Conservation (phyloP, 2,888 invertebrate genomes). For the Melinaea marsaeus region DNA sequence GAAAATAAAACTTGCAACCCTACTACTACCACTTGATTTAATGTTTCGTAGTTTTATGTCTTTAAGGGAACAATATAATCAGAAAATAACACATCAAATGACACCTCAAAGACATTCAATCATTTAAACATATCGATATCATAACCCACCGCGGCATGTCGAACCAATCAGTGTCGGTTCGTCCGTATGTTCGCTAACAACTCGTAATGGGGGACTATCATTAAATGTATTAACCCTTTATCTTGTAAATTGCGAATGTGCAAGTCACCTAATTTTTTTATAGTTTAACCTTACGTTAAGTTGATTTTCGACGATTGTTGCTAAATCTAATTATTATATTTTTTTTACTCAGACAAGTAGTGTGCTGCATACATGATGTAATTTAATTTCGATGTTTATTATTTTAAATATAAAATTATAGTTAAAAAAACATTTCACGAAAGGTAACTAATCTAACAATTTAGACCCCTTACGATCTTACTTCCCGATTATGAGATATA, state of each 20-base stretch:
- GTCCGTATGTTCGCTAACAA: constrained; percentile 73
- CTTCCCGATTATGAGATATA: constrained; percentile 49
- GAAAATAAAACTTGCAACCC: too few relatives aligned
- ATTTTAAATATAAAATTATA: not conserved
- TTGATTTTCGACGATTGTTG: constrained; percentile 3
- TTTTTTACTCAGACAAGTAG: not conserved
- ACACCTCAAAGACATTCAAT: not conserved
- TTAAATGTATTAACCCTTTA: constrained; percentile 74
- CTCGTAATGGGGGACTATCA: constrained; percentile 69
- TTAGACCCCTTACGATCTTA: constrained; percentile 37
- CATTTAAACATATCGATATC: constrained; percentile 24
- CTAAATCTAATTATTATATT: not conserved
- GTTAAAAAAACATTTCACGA: constrained; percentile 16
- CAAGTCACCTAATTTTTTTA: constrained; percentile 57
- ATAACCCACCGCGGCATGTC: constrained; percentile 52
- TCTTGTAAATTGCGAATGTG: constrained; percentile 56
- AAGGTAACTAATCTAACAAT: constrained; percentile 21
- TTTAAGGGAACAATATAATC: not conserved
- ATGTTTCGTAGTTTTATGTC: too few relatives aligned
- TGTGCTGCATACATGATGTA: not conserved
- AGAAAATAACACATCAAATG: not conserved
- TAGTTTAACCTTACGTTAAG: constrained; percentile 16
- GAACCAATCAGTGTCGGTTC: constrained; percentile 70
- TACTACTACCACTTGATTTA: too few relatives aligned
- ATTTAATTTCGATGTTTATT: not conserved